These are phyloP conservation scores for Cryptocheilus praepositus DNA, from an alignment of 2,888 invertebrate genomes.

Conservation along the genomic window DNA sequence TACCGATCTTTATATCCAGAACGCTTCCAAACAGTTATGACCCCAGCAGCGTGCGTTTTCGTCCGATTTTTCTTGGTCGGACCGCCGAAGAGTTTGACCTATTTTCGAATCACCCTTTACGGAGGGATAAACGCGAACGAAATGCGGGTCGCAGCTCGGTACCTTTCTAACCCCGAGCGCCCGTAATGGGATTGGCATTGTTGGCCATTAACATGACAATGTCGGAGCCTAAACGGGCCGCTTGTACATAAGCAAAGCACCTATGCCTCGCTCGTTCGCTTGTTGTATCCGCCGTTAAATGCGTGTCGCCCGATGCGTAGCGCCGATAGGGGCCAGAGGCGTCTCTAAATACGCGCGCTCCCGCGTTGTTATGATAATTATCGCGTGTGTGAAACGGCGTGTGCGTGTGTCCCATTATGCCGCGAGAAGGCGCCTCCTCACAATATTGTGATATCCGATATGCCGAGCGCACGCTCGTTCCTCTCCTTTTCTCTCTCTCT, in stretches of 20 bases:
- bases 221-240: slow-evolving; percentile 61
- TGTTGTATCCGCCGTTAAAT: slow-evolving; percentile 51
- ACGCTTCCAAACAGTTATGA: too few species aligned
- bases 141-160: not conserved
- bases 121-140: not conserved
- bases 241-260: slow-evolving; percentile 46
- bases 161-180: slow-evolving; percentile 43
- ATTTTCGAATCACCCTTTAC: too few species aligned
- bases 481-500: slow-evolving; percentile 6
- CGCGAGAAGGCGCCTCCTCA: slow-evolving; percentile 59
- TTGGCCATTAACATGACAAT: slow-evolving; percentile 70
- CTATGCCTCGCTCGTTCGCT: slow-evolving; percentile 22
- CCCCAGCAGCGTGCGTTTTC: too few species aligned
- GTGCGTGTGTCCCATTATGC: slow-evolving; percentile 29
- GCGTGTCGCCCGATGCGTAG: slow-evolving; percentile 62
- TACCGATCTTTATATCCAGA: too few species aligned
- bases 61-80: too few species aligned
- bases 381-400: slow-evolving; percentile 29
- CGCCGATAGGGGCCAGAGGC: slow-evolving; percentile 56
- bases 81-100: too few species aligned
- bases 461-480: slow-evolving; percentile 25
- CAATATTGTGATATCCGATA: slow-evolving; percentile 70
- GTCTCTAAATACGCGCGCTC: slow-evolving; percentile 61
- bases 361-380: slow-evolving; percentile 71
- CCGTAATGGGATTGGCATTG: slow-evolving; percentile 70